Base-by-base conservation (phyloP, 1,140 invertebrate species). In the Heliconius himera region DNA sequence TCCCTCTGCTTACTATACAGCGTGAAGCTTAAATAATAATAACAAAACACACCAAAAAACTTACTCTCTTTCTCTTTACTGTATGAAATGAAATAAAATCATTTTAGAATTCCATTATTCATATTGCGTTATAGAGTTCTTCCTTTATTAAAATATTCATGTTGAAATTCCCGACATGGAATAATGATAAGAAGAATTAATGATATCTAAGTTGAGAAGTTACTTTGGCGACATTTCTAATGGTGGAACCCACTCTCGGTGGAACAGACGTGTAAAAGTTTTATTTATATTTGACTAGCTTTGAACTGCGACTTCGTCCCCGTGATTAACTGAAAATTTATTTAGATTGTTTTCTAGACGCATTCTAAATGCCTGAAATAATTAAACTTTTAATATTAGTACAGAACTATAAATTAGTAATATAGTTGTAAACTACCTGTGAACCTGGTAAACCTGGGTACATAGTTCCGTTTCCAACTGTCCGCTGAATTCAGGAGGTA, bases 131-230 rank as follows among this genome's bases (percentile, higher is more conserved):
- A 85, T 85, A 76, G 76, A 77, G 82, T 82, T 80, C 73, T 76
- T 81, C 76, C 80, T 74, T 83, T 83, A 83, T 82, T 85, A 85
- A 83, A 85, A 83, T 82, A 85, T 85, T 85, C 80, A 85, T 80
- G 82, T 77, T 84, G 77, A 81, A 84, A 81, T 81, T 85, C 77
- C 80, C 73, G 78, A 83, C 82, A 82, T 85, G 82, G 78, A 83
- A 83, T 85, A 78, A 78, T 85, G 82, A 83, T 85, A 85, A 85
- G 80, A 79, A 80, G 76, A 82, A 85, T 85, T 85, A 85, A 85
- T 85, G 84, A 78, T 77, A 83, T 76, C 80, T 73, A n/a, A 79
- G 81, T 78, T 51, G 74, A 73, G 78, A 81, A 78, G 81, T 83
- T 83, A 81, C 79, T 77, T 78, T 74, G 29, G 51, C 33, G 51